phyloP scores from a whole-genome alignment of 1,140 invertebrate species.

The Cyclina sinensis region DNA sequence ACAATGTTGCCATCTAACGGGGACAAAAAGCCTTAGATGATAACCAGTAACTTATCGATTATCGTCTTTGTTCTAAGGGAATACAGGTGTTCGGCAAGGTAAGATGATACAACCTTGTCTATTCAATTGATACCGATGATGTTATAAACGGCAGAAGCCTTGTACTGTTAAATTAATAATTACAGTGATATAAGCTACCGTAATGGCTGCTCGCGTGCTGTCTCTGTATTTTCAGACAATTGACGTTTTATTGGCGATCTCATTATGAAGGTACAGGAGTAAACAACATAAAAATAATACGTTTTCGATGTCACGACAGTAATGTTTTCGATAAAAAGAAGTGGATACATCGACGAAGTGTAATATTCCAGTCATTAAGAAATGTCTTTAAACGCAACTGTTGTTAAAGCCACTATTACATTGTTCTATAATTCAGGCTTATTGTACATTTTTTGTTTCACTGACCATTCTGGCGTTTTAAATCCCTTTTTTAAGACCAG shows the following conservation, averaged over 20 bases:
- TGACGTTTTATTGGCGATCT: conserved; percentile 26
- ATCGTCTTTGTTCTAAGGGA: conserved; percentile 1
- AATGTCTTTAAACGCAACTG: too few species aligned
- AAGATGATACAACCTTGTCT: background rate
- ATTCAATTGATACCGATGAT: too few species aligned
- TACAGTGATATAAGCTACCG: background rate
- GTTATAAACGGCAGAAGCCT: too few species aligned
- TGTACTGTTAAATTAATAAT: too few species aligned
- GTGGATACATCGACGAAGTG: too few species aligned
- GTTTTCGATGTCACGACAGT: conserved; percentile 7
- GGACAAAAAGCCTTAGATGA: background rate
- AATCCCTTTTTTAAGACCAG: too few species aligned
- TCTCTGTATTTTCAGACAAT: background rate
- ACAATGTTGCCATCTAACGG: conserved; percentile 22
- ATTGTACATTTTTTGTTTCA: too few species aligned
- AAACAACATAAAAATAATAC: conserved; percentile 38
- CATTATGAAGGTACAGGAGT: background rate
- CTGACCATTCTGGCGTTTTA: too few species aligned
- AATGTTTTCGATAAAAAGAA: background rate
- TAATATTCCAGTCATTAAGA: too few species aligned
- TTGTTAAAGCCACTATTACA: too few species aligned
- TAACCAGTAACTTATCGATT: conserved; percentile 1
- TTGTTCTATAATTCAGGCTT: too few species aligned
- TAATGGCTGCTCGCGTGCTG: conserved; percentile 1
- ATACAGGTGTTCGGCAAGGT: conserved; percentile 6